These are phyloP conservation scores for Epicampocera succincta DNA, from an alignment of 2,888 invertebrate genomes.

Conservation along the genomic window DNA sequence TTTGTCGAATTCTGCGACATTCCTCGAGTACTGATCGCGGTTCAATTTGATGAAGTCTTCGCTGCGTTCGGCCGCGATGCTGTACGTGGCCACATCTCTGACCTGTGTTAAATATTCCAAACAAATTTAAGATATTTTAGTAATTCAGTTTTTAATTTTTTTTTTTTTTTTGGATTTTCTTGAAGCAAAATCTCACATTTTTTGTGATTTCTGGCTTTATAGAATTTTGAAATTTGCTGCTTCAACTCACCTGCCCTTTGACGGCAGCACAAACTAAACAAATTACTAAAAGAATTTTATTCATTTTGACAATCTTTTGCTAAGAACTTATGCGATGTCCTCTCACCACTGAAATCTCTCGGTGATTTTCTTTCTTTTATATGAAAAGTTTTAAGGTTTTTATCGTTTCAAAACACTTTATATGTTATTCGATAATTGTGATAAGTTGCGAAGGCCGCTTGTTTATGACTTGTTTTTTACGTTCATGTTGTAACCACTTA, in stretches of 20 bases:
- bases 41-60: conserved; percentile 6
- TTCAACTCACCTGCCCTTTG: conserved; percentile 9
- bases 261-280: background rate
- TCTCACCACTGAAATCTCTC: background rate
- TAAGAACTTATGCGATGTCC: background rate
- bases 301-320: background rate
- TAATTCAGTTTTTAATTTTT: too few species aligned
- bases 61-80: background rate
- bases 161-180: background rate
- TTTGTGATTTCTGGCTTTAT: too few species aligned
- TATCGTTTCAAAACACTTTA: too few species aligned
- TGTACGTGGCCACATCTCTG: background rate
- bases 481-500: too few species aligned
- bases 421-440: background rate
- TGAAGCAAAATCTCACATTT: too few species aligned
- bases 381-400: too few species aligned
- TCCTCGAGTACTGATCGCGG: conserved; percentile 25
- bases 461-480: too few species aligned
- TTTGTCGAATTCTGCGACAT: conserved; percentile 49
- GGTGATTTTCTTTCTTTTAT: too few species aligned
- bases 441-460: background rate
- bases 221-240: too few species aligned
- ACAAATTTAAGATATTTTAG: background rate
- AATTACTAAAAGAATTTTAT: background rate
- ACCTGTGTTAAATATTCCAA: background rate